Base-by-base conservation (phyloP, 2,888 invertebrate genomes). In the Drosophila subsilvestris region DNA sequence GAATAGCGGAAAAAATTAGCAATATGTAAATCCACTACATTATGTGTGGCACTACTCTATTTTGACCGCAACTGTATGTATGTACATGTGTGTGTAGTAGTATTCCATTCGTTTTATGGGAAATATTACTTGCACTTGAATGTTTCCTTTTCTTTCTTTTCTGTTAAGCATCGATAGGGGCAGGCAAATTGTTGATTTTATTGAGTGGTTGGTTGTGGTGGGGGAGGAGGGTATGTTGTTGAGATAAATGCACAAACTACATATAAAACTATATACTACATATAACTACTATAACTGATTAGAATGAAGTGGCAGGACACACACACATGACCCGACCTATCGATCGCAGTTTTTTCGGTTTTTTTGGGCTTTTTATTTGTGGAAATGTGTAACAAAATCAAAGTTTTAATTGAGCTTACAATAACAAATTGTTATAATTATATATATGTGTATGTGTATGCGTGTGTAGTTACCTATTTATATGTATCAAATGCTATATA, bases 351-450 rank as follows among this genome's bases (percentile, higher is more conserved):
- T 12, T 32, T 22, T n/a, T n/a, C n/a, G n/a, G 22, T 22, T 22
- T 14, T 6, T 37, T 1, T 14, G 53, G 47, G 51, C 45, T 51
- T 63, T 51, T 37, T 51, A 25, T 25, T 25, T 63, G 47, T 51
- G 18, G 54, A 55, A 48, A 49, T 55, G 69, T 49, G 69, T 32
- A 68, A 54, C 66, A 55, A 66, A 68, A 66, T 68, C 69, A 68
- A 68, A 66, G n/a, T 66, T 67, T 67, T 63, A 63, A 57, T 63
- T 63, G 74, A 63, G 71, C 74, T 74, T 74, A 74, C 66, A 63
- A n/a, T n/a, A 63, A n/a, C 48, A 72, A 48, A 62, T 44, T 71
- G 18, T 62, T 57, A 54, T 74, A 22, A 22, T 3, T 22, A 22
- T 58, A 54, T 49, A 63, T 63, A 57, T 27, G 9, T 32, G 12